Conservation (phyloP, 2,113 vertebrate species). For the Jacana jacana region DNA sequence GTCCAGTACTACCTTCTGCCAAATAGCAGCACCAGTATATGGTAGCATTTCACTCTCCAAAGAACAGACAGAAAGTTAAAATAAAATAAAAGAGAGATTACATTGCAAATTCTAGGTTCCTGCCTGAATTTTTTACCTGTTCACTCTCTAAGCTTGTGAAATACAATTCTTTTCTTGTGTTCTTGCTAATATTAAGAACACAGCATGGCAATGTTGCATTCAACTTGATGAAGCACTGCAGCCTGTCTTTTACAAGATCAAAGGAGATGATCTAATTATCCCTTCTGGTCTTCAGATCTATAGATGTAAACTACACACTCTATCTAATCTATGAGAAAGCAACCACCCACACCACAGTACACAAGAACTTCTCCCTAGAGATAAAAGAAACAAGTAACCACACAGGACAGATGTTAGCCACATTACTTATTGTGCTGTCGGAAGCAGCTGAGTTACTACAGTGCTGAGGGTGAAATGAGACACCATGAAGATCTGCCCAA, state of each 20-base stretch:
- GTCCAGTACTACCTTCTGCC: neutral
- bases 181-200: neutral
- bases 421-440: neutral
- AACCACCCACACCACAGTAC: neutral
- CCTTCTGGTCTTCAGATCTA: constrained; percentile 28
- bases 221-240: neutral
- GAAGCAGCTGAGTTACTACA: neutral
- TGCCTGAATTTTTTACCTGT: neutral
- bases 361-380: neutral
- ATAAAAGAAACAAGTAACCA: constrained; percentile 9
- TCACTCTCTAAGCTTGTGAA: neutral
- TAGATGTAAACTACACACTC: neutral
- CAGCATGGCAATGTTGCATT: neutral
- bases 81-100: neutral
- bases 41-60: neutral
- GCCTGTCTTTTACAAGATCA: neutral
- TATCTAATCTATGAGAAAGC: constrained; percentile 39
- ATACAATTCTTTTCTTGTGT: neutral
- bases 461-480: neutral
- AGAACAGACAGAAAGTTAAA: neutral
- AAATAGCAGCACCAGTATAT: neutral
- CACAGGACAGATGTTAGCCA: neutral
- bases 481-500: neutral
- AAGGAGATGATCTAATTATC: constrained; percentile 32
- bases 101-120: neutral